Base-by-base conservation (phyloP, 2,888 invertebrate species). In the Acanthosepion pharaonis region DNA sequence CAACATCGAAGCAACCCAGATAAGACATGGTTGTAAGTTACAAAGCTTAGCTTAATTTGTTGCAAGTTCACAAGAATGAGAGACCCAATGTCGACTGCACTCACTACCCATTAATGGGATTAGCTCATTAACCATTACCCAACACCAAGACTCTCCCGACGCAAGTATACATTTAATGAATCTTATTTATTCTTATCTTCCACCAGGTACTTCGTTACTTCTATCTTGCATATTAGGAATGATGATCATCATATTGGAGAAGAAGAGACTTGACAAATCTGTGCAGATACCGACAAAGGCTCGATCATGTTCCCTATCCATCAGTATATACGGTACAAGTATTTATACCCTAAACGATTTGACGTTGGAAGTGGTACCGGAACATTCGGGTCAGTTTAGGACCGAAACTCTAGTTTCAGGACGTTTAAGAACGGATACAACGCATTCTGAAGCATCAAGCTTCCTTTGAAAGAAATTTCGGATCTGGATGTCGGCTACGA, bases 191-290 rank as follows among this genome's bases (percentile, higher is more conserved):
- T 78, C 11, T 11, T n/a, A 3, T 78, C 8, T n/a, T 78, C 15
- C n/a, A 9, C 3, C 11, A 78, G 78, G 78, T 8, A 9, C n/a
- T 8, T 28, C 78, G 28, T 78, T 78, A 4, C 78, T 78, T 11
- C 9, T 78, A 18, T n/a, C 78, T 78, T 78, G 78, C 78, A n/a
- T 78, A 2, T 9, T n/a, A 8, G 78, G 78, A 11, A 78, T 78
- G n/a, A 78, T 78, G 78, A 78, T 78, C 15, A 78, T 78, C n/a
- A n/a, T 78, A n/a, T 78, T 78, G n/a, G 78, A 78, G n/a, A 78
- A 78, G 78, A 78, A 18, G n/a, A 78, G 15, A 78, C n/a, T 78
- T 8, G 78, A 78, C 8, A 8, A 28, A n/a, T 11, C n/a, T 3
- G n/a, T 78, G 3, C n/a, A n/a, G 78, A 78, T 1, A 11, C 28